A percentile compares a stretch with the other conserved stretches of the same genome.
Evolutionary conservation across 1,140 invertebrate species (phyloP).

Genomic region (Ostrea edulis): DNA sequence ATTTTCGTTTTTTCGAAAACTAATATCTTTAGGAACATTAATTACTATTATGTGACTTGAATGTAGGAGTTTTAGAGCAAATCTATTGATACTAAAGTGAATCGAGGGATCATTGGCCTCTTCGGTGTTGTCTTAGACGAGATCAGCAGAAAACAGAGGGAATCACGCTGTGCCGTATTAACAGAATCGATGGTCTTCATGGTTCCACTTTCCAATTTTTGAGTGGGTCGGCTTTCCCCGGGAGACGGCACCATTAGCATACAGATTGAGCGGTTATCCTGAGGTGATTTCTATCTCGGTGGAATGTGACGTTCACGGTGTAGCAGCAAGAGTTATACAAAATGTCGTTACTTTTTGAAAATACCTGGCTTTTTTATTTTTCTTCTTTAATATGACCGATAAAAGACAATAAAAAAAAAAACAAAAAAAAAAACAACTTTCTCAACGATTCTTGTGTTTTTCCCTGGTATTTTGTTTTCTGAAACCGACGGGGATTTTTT

Average conservation of each 20-base stretch:
- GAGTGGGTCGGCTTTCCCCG: background rate
- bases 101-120: background rate
- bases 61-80: background rate
- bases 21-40: background rate
- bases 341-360: too few species aligned
- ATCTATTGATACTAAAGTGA: background rate
- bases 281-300: background rate
- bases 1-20: background rate
- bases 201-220: background rate
- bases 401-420: too few species aligned
- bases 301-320: too few species aligned
- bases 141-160: background rate
- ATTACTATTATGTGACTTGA: slow-evolving; percentile 12
- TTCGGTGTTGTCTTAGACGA: slow-evolving; percentile 4
- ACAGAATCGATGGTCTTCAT: background rate
- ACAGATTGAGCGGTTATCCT: background rate
- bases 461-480: too few species aligned
- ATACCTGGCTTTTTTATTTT: too few species aligned
- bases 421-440: too few species aligned
- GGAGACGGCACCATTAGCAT: background rate
- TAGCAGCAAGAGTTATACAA: too few species aligned
- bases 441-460: too few species aligned
- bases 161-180: background rate
- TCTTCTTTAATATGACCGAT: too few species aligned
- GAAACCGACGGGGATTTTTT: too few species aligned